Conservation (phyloP, 2,797 vertebrate species). For the Oryzias dopingdopingensis region DNA sequence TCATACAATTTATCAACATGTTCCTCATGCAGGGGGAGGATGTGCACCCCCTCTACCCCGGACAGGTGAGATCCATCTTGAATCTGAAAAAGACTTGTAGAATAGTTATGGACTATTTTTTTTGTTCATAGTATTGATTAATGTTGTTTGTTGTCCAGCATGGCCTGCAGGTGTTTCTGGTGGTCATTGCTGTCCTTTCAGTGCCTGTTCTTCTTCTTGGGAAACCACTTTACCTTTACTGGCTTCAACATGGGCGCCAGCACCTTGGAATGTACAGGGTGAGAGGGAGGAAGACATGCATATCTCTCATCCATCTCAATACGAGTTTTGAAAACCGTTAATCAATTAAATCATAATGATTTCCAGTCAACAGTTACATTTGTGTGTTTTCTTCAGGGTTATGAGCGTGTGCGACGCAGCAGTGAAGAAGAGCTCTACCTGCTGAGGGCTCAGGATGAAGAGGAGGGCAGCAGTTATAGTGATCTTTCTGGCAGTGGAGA, state of each 20-base stretch:
- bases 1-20: conserved; percentile 98
- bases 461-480: conserved; percentile 81
- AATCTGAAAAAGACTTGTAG: neutral
- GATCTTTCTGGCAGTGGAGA: conserved; percentile 80
- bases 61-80: conserved; percentile 80
- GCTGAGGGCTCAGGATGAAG: conserved; percentile 83
- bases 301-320: neutral
- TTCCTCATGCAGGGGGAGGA: conserved; percentile 84
- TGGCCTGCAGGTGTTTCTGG: conserved; percentile 84
- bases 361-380: neutral
- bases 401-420: conserved; percentile 86
- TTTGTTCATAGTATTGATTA: neutral
- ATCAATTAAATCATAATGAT: too few species aligned
- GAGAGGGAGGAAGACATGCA: conserved; percentile 56
- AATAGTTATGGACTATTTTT: neutral
- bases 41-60: conserved; percentile 75
- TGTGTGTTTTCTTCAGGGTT: conserved; percentile 72
- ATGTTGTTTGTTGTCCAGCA: conserved; percentile 62
- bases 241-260: conserved; percentile 84
- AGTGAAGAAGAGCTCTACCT: conserved; percentile 93
- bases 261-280: conserved; percentile 86
- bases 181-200: conserved; percentile 82
- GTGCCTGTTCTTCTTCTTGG: conserved; percentile 92
- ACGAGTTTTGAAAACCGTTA: neutral
- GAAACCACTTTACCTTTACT: conserved; percentile 92